These are phyloP conservation scores for Vidua macroura DNA, from an alignment of 2,113 vertebrate genomes.

Conservation along the genomic window DNA sequence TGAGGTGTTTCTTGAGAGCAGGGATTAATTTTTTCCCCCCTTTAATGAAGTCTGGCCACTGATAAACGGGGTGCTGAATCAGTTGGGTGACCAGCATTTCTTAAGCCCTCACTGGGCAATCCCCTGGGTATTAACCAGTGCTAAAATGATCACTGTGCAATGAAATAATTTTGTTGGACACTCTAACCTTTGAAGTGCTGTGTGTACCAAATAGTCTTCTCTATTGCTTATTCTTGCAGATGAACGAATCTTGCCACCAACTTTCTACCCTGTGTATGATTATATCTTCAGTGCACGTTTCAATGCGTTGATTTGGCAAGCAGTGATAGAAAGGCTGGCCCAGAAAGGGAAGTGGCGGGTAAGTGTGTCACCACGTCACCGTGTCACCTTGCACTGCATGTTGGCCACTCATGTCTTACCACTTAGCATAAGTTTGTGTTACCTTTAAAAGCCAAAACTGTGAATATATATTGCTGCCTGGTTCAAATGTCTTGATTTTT, in stretches of 20 bases:
- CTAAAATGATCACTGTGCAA: background rate
- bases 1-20: background rate
- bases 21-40: background rate
- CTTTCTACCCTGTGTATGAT: slow-evolving; percentile 37
- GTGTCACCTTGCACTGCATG: fast-evolving
- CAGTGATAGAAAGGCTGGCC: slow-evolving; percentile 73
- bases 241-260: slow-evolving; percentile 22
- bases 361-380: background rate
- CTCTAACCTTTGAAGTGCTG: background rate
- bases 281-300: slow-evolving; percentile 56
- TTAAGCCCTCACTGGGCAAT: background rate
- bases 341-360: slow-evolving; percentile 74
- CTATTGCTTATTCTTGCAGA: slow-evolving; percentile 17
- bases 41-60: background rate
- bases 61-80: background rate
- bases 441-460: background rate
- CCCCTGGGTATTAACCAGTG: background rate
- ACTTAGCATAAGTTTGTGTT: background rate
- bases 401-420: background rate
- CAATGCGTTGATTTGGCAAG: slow-evolving; percentile 66
- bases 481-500: background rate
- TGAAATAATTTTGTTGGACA: background rate
- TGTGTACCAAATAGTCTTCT: background rate
- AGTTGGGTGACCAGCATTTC: background rate
- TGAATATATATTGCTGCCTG: background rate